phyloP scores from a whole-genome alignment of 2,113 vertebrate species.

The Hiodon tergisus region DNA sequence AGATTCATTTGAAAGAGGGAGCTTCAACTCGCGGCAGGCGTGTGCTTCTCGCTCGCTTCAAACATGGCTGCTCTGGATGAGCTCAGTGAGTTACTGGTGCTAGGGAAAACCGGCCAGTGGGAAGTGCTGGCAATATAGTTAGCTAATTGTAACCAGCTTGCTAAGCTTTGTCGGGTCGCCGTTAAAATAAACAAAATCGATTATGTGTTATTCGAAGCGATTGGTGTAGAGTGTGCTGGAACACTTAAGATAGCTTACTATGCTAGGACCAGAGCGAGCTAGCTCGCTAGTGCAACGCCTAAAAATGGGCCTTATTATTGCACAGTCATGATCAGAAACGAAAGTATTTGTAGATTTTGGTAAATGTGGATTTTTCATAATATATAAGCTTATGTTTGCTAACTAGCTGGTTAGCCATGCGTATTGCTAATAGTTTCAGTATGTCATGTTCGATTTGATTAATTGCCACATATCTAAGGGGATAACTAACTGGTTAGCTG shows the following conservation, averaged over 20 bases:
- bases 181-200: background rate
- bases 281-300: background rate
- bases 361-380: background rate
- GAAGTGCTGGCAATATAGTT: background rate
- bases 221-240: background rate
- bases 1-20: constrained; percentile 6
- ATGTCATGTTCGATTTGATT: constrained; percentile 24
- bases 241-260: background rate
- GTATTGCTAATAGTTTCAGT: background rate
- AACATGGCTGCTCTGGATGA: constrained; percentile 77
- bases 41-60: constrained; percentile 41
- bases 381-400: background rate
- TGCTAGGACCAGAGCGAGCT: background rate
- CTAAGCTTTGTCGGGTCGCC: background rate
- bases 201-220: background rate
- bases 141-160: background rate
- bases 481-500: background rate
- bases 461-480: constrained; percentile 13
- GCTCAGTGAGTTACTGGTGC: constrained; percentile 68
- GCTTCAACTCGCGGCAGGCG: constrained; percentile 1
- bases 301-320: constrained; percentile 39
- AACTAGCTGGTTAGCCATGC: background rate
- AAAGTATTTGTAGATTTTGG: constrained; percentile 32
- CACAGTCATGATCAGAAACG: constrained; percentile 68
- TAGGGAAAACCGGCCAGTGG: constrained; percentile 1